These are phyloP conservation scores for Melinaea marsaeus DNA, from an alignment of 2,888 invertebrate genomes.

Conservation along the genomic window DNA sequence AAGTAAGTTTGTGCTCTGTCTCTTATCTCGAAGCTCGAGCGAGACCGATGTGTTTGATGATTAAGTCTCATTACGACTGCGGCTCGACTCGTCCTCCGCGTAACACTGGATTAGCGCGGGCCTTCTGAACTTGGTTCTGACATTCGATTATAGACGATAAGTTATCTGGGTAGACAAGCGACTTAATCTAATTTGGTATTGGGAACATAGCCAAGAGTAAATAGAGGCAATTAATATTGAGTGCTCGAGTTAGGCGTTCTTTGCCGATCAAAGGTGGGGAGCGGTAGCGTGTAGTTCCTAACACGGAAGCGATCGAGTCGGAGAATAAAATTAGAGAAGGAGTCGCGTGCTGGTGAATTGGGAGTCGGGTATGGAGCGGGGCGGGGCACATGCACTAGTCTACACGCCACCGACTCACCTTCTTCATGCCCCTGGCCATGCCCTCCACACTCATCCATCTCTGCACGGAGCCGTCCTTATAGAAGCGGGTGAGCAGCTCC, in stretches of 20 bases:
- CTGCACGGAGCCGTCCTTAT: constrained; percentile 77
- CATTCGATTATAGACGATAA: constrained; percentile 15
- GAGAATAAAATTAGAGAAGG: constrained; percentile 35
- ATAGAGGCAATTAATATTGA: constrained; percentile 10
- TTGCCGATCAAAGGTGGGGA: constrained; percentile 52
- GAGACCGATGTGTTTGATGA: constrained; percentile 14
- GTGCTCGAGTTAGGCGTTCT: constrained; percentile 31
- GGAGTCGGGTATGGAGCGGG: constrained; percentile 43
- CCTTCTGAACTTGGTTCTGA: constrained; percentile 7
- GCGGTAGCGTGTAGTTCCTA: constrained; percentile 75
- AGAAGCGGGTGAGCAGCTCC: constrained; percentile 74
- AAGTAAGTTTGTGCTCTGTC: not conserved
- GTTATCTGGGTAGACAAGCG: constrained; percentile 23
- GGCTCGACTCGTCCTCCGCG: constrained; percentile 7
- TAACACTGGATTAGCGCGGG: constrained; percentile 12
- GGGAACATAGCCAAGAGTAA: constrained; percentile 30
- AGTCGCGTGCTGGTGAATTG: constrained; percentile 44
- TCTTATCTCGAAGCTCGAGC: constrained; percentile 10
- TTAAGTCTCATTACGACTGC: constrained; percentile 13
- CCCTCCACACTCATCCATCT: constrained; percentile 76
- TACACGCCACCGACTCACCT: constrained; percentile 79
- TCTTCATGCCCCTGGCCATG: constrained; percentile 77
- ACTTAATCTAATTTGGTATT: constrained; percentile 22
- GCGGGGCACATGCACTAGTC: constrained; percentile 67
- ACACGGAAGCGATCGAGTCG: constrained; percentile 45